These are phyloP conservation scores for Poicephalus gulielmi DNA, from an alignment of 2,113 vertebrate species.

Conservation along the genomic window DNA sequence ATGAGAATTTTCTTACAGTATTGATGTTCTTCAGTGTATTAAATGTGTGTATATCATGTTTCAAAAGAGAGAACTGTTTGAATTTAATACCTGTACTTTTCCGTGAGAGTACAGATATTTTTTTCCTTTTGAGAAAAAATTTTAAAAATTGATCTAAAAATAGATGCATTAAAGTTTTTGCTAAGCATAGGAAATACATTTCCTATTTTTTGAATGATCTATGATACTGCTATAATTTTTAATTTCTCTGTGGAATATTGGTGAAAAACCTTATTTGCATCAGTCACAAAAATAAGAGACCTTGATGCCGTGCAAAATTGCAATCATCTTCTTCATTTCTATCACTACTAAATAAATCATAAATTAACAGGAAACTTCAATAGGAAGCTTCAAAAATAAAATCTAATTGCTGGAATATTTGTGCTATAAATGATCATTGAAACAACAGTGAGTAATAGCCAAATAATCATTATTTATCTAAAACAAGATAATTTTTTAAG, in stretches of 20 bases:
- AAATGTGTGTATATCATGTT: not conserved
- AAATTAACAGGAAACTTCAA: not conserved
- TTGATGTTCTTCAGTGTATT: not conserved
- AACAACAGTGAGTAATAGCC: not conserved
- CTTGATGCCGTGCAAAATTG: not conserved
- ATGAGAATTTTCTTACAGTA: not conserved
- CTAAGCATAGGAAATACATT: not conserved
- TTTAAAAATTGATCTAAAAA: not conserved
- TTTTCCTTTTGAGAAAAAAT: not conserved
- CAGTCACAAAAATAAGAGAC: not conserved
- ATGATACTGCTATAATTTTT: not conserved
- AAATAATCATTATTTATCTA: not conserved
- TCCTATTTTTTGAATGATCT: not conserved
- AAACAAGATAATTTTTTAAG: not conserved
- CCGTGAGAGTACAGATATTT: rapidly evolving
- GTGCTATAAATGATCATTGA: not conserved
- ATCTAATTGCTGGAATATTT: not conserved
- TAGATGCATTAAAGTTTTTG: not conserved
- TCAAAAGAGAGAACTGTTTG: not conserved
- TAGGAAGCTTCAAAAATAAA: not conserved
- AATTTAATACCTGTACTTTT: not conserved
- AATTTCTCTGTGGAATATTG: not conserved
- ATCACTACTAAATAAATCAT: not conserved
- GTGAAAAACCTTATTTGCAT: not conserved
- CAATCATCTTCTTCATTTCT: not conserved